phyloP scores from a whole-genome alignment of 2,113 vertebrate species.

The Neomonachus schauinslandi region DNA sequence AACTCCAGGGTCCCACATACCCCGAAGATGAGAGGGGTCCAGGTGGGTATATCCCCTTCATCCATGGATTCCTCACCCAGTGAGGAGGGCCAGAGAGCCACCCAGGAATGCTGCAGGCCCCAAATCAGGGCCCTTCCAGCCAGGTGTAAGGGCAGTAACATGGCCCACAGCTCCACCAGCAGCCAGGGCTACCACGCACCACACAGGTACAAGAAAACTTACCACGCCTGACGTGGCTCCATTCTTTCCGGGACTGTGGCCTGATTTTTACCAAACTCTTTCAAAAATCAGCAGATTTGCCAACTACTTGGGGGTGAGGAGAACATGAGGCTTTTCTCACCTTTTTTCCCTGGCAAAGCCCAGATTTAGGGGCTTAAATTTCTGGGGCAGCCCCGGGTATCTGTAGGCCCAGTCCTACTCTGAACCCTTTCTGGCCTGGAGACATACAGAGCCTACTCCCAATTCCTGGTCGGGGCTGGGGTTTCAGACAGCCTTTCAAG shows the following conservation, averaged over 20 bases:
- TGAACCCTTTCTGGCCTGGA: neutral
- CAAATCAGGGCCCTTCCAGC: neutral
- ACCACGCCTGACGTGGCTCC: accelerated
- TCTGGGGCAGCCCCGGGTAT: neutral
- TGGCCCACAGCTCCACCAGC: accelerated
- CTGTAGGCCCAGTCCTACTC: neutral
- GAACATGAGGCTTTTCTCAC: neutral
- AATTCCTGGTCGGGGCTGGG: neutral
- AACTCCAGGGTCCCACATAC: neutral
- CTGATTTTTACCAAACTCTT: neutral
- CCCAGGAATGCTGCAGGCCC: neutral
- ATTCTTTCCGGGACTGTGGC: neutral
- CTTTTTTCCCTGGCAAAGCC: neutral
- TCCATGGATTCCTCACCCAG: neutral
- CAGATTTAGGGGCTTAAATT: neutral
- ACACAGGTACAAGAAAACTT: neutral
- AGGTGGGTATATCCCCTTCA: neutral
- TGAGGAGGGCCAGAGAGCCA: neutral
- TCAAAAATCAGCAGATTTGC: neutral
- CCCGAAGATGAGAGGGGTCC: neutral
- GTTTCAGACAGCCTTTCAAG: neutral
- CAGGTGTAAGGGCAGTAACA: neutral
- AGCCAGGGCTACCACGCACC: neutral
- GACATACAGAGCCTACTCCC: neutral
- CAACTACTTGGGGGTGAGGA: neutral